Conservation (phyloP, 2,797 vertebrate genomes). For the Gambusia yucatana region DNA sequence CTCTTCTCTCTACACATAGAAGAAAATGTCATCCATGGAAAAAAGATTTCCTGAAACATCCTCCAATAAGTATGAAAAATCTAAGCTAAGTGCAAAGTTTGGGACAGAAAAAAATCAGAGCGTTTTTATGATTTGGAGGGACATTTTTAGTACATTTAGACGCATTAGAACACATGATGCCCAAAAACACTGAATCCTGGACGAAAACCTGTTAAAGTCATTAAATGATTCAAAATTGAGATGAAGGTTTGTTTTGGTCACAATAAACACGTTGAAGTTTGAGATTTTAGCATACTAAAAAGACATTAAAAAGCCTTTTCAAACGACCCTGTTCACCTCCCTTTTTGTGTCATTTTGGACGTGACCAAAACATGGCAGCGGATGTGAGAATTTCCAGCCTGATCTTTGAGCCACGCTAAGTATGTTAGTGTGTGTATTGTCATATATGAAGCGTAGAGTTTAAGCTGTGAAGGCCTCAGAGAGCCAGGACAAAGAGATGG, state of each 20-base stretch:
- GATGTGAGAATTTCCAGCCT: constrained; percentile 37
- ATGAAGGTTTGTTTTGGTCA: background rate
- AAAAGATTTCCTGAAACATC: background rate
- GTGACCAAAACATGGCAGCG: constrained; percentile 22
- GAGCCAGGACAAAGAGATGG: constrained; percentile 65
- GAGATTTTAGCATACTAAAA: background rate
- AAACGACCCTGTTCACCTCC: constrained; percentile 26
- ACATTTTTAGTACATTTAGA: background rate
- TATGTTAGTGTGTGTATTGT: constrained; percentile 53
- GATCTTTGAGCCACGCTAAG: constrained; percentile 37
- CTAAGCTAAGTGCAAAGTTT: background rate
- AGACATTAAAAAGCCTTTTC: background rate
- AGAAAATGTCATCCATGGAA: background rate
- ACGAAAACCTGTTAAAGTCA: background rate
- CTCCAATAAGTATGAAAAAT: background rate
- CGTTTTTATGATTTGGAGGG: background rate
- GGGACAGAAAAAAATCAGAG: background rate
- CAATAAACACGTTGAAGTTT: background rate
- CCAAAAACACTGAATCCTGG: background rate
- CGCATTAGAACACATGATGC: background rate
- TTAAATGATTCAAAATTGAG: background rate
- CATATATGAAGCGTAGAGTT: constrained; percentile 61
- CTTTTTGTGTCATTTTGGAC: constrained; percentile 11
- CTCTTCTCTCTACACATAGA: too few species aligned
- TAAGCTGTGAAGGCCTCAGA: constrained; percentile 64